Evolutionary conservation across 2,113 vertebrate genomes (phyloP), one percentile per base, ranked within the genome.

Genomic region (Cynoglossus semilaevis): DNA sequence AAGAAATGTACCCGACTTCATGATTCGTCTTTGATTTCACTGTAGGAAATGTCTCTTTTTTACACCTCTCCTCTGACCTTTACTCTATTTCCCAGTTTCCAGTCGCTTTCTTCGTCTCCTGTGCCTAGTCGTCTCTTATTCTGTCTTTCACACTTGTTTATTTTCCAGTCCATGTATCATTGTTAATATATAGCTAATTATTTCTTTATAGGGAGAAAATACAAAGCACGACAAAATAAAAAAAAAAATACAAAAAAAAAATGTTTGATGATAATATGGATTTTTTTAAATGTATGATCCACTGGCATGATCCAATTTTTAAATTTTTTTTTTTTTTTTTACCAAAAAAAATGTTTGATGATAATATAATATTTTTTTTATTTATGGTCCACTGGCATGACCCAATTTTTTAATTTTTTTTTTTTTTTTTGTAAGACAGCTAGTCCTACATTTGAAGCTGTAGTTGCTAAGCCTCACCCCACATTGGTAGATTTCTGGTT

Each of bases 131-230:
- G 76, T 87, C 77, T 83, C 66, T 81, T 88, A 80, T 85, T 83
- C 81, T 73, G 67, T 85, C 74, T 78, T 83, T 86, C 79, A 77
- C 81, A 84, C 78, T 63, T 80, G 83, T 88, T 89, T 86, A 82
- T 84, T 90, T 90, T 85, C 75, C 84, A 87, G 87, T 90, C 84
- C 85, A 85, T 75, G 80, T 82, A 89, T 89, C 85, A 88, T 82
- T 91, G 89, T 91, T 90, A 89, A 90, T 91, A 90, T 91, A 89
- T 90, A 91, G 90, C 88, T 91, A 91, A 91, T 88, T 87, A 89
- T 91, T 91, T 90, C 91, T 92, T 92, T 92, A 89, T 91, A 91
- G 89, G 87, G 84, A 82, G 88, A 91, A 91, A 85, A 88, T 86
- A 85, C 84, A 87, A 88, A 92, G 91, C 91, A 92, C 91, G 91